These are phyloP conservation scores for Temnothorax curvispinosus DNA, from an alignment of 1,140 invertebrate species.

Conservation along the genomic window DNA sequence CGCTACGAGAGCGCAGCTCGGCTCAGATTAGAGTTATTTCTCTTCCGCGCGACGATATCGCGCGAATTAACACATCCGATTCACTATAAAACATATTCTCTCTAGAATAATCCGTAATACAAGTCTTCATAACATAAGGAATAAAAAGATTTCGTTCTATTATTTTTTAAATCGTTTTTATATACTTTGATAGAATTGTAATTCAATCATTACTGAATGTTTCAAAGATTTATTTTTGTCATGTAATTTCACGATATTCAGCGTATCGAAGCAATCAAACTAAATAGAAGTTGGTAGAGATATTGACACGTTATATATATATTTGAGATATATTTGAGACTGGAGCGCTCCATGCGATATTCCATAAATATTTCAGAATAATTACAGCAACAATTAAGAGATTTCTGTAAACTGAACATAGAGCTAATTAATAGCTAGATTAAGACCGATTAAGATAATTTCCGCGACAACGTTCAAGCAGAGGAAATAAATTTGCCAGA, in stretches of 20 bases:
- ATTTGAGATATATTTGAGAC: not conserved
- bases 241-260: not conserved
- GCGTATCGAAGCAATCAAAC: not conserved
- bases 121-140: not conserved
- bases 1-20: not conserved
- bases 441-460: constrained; percentile 58
- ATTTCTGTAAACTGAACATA: constrained; percentile 31
- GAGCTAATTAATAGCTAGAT: constrained; percentile 57
- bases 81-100: not conserved
- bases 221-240: not conserved
- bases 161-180: not conserved
- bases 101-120: not conserved
- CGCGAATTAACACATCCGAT: not conserved
- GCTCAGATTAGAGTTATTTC: constrained; percentile 12
- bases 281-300: not conserved
- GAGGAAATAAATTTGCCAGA: constrained; percentile 52
- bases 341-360: not conserved
- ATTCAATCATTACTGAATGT: not conserved
- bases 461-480: constrained; percentile 35
- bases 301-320: not conserved
- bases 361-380: constrained; percentile 15
- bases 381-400: constrained; percentile 38
- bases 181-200: not conserved
- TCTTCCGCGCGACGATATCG: not conserved
- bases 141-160: not conserved